Evolutionary conservation across 37 sponge, comb jelly and placozoan genomes (phyloP).

Genomic region (Aplysina aerophoba): DNA sequence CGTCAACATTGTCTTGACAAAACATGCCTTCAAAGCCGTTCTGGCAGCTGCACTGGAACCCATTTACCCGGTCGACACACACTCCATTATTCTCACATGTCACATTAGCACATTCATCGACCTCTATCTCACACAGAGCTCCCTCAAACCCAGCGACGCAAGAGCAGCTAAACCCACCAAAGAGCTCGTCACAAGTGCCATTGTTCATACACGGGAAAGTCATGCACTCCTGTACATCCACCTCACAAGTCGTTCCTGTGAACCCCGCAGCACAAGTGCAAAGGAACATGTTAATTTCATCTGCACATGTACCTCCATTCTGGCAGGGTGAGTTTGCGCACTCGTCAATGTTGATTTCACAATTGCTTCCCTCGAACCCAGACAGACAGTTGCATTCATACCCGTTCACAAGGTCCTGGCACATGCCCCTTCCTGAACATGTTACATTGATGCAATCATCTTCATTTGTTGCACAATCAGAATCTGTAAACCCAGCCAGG

Average conservation of each 20-base stretch:
- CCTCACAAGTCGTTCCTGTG: slow-evolving; percentile 35
- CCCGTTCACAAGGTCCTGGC: slow-evolving; percentile 23
- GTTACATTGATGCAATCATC: slow-evolving; percentile 38
- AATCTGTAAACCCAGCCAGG: slow-evolving; percentile 40
- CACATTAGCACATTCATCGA: slow-evolving; percentile 35
- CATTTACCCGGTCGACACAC: slow-evolving; percentile 31
- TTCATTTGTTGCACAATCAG: background rate
- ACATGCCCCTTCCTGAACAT: slow-evolving; percentile 35
- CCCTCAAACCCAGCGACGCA: slow-evolving; percentile 36
- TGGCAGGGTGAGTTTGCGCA: slow-evolving; percentile 36
- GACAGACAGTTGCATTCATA: slow-evolving; percentile 24
- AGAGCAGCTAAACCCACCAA: slow-evolving; percentile 8
- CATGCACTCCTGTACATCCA: slow-evolving; percentile 37
- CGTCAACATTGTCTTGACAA: slow-evolving; percentile 38
- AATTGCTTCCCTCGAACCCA: slow-evolving; percentile 15
- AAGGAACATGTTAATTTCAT: background rate
- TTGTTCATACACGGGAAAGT: slow-evolving; percentile 22
- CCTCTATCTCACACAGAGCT: slow-evolving; percentile 20
- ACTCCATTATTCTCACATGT: slow-evolving; percentile 33
- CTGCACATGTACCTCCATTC: slow-evolving; percentile 43
- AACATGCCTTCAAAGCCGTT: slow-evolving; percentile 49
- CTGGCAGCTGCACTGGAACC: slow-evolving; percentile 24
- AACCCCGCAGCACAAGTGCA: slow-evolving; percentile 34
- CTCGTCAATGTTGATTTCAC: slow-evolving; percentile 32
- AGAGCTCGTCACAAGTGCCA: slow-evolving; percentile 33